phyloP scores from a whole-genome alignment of 2,797 vertebrate genomes.

The Arrhamphus sclerolepis region DNA sequence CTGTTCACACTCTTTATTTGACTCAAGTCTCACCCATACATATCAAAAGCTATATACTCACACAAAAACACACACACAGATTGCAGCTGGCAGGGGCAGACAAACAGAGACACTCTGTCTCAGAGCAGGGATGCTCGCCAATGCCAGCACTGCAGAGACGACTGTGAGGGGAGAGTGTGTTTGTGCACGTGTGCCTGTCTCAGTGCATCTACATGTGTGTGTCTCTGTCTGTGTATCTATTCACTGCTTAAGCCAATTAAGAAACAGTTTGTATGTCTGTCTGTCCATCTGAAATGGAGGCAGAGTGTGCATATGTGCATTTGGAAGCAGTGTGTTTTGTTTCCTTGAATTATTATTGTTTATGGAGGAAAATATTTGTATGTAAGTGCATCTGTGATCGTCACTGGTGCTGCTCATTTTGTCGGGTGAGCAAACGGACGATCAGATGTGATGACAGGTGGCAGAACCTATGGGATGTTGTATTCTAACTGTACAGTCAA shows the following conservation, averaged over 20 bases:
- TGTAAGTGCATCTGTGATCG: conserved; percentile 6
- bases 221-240: conserved; percentile 38
- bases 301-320: conserved; percentile 6
- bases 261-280: conserved; percentile 39
- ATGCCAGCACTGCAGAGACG: conserved; percentile 54
- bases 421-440: conserved; percentile 45
- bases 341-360: not conserved
- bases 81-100: conserved; percentile 71
- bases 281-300: conserved; percentile 25
- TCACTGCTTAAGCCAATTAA: conserved; percentile 62
- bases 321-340: not conserved
- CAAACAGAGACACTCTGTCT: conserved; percentile 73
- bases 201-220: conserved; percentile 20
- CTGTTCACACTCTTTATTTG: conserved; percentile 24
- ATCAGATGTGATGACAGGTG: conserved; percentile 63
- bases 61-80: conserved; percentile 37
- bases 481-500: conserved; percentile 46
- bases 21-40: conserved; percentile 34
- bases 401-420: conserved; percentile 30
- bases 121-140: conserved; percentile 53
- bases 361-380: not conserved
- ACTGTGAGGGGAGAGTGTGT: conserved; percentile 55
- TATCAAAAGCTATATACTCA: conserved; percentile 28
- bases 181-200: conserved; percentile 39
- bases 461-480: conserved; percentile 53